Base-by-base conservation (phyloP, 2,888 invertebrate species). In the Lasioglossum figueresi region DNA sequence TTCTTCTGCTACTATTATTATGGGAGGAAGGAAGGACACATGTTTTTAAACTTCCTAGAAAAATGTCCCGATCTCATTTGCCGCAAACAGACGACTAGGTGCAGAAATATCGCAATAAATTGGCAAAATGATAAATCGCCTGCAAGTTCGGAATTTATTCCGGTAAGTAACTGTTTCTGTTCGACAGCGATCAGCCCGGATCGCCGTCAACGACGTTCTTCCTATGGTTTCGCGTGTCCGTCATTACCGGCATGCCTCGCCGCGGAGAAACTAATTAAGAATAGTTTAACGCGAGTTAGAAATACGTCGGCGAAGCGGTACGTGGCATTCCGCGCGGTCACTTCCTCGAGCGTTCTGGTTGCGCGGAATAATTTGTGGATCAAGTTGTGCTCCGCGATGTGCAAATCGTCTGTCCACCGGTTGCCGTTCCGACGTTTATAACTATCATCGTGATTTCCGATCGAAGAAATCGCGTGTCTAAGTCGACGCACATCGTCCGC, bases 251-350 rank as follows among this genome's bases (percentile, higher is more conserved):
- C 59, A 59, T 66, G 34, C 63, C 63, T 66, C 63, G 63, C 63
- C 63, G 59, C 63, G 31, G 31, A 34, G 63, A 31, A 66, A 66
- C 63, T 66, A 66, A 66, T 66, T 66, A 66, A 66, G 63, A 59
- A 59, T 34, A 66, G 63, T 66, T 66, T 66, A 31, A 66, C 63
- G 63, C 63, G 63, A 31, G 31, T 66, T 34, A 66, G 63, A 66
- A 66, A 66, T 66, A 66, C 31, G 63, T 16, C 12, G 31, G 63
- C 63, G 63, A 66, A 66, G 63, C 63, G 63, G 63, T 66, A 66
- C 63, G 16, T 31, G 63, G 63, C 63, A 66, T 66, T 66, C 63
- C 63, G 63, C 63, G 63, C 63, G 63, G 63, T 66, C 63, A 31
- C 34, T 66, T 66, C 63, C 63, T 66, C 63, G 63, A 66, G 63